These are phyloP conservation scores for Neria commutata DNA, from an alignment of 2,888 invertebrate species.

Conservation along the genomic window DNA sequence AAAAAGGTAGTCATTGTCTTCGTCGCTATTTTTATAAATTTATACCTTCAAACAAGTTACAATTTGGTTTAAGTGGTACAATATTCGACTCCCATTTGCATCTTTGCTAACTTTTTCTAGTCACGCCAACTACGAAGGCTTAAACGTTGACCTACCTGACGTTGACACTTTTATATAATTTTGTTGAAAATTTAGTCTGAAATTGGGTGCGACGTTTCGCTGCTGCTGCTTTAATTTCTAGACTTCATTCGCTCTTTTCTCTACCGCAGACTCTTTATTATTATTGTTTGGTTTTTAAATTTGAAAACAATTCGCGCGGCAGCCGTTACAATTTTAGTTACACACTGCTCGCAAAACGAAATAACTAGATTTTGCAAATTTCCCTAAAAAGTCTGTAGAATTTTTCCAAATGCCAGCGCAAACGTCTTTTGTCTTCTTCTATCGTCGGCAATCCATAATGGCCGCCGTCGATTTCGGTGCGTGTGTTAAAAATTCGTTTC, in stretches of 20 bases:
- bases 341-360: constrained; percentile 55
- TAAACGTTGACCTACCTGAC: too few relatives aligned
- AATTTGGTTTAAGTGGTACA: not conserved
- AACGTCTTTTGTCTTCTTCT: constrained; percentile 52
- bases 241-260: too few relatives aligned
- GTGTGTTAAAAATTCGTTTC: constrained; percentile 23
- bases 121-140: too few relatives aligned
- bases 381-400: constrained; percentile 7
- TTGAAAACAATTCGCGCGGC: constrained; percentile 41
- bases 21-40: not conserved
- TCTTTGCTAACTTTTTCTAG: too few relatives aligned
- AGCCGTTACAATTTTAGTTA: constrained; percentile 26
- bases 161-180: too few relatives aligned
- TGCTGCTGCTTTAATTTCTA: too few relatives aligned
- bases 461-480: constrained; percentile 33
- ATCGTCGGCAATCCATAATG: constrained; percentile 48
- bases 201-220: too few relatives aligned
- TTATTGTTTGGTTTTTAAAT: too few relatives aligned
- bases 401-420: constrained; percentile 22
- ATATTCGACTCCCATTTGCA: not conserved
- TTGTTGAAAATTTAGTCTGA: not conserved
- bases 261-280: too few relatives aligned
- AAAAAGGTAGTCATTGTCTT: too few relatives aligned
- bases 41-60: not conserved
- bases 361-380: constrained; percentile 49